Base-by-base conservation (phyloP, 1,140 invertebrate species). In the Dufourea novaeangliae region DNA sequence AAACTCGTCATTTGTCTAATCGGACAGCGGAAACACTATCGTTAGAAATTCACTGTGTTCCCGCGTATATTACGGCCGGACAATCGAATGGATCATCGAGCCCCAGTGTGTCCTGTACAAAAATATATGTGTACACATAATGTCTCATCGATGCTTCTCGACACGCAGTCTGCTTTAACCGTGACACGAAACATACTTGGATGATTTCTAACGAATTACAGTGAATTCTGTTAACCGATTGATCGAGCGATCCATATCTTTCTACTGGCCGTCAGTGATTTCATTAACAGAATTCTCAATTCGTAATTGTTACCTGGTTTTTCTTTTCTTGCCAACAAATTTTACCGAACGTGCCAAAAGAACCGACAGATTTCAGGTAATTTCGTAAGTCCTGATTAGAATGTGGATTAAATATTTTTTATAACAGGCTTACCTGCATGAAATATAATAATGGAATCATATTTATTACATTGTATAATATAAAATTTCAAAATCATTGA, bases 101-200 rank as follows among this genome's bases (percentile, higher is more conserved):
- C 79, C 67, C 78, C 20, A 56, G 22, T 20, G 12, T 71, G 77
- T 87, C n/a, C 80, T 88, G 84, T 89, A 90, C 80, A 89, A 88
- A 90, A 88, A 90, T 89, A 89, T 90, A 86, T 87, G 80, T 87
- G 59, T 79, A 82, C 75, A 73, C 56, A 80, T 76, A 72, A 82
- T 75, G 78, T 86, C 82, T 86, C 84, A 54, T 86, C 80, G 52
- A 79, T 64, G 84, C 83, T 87, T 87, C n/a, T n/a, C 78, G 81
- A 80, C 67, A 87, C 86, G 88, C 88, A 91, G 86, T 86, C 88
- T 88, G 88, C 89, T 90, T 89, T 89, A 90, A 90, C 89, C 85
- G 82, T 84, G 85, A 89, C 79, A 83, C 79, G 78, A 81, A 86
- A 37, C 72, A 73, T 67, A 70, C 41, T 69, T 12, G 6, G 37